A percentile compares a stretch with the other conserved stretches of the same genome.
phyloP scores from a whole-genome alignment of 2,888 invertebrate genomes.

The Apodemia zela region DNA sequence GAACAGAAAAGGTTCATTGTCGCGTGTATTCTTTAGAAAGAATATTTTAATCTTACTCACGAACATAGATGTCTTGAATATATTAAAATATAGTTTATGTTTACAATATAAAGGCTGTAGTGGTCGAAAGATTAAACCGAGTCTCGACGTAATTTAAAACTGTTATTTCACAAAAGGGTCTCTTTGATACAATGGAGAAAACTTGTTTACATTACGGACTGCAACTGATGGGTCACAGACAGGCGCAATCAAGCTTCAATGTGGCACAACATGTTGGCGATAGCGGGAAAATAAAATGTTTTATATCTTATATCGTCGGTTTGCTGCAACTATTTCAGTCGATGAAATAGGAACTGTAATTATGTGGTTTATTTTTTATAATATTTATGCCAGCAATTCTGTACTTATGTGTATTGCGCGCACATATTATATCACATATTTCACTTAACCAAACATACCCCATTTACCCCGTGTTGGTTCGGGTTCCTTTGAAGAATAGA shows the following conservation, averaged over 20 bases:
- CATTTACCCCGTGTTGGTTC: too few relatives aligned
- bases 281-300: neutral
- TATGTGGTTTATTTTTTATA: too few relatives aligned
- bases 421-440: too few relatives aligned
- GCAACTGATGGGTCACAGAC: constrained; percentile 13
- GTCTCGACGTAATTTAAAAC: constrained; percentile 4
- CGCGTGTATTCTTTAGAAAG: constrained; percentile 10
- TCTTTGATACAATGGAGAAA: constrained; percentile 11
- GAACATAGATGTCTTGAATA: constrained; percentile 12
- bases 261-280: neutral
- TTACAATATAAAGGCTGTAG: constrained; percentile 11
- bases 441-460: too few relatives aligned
- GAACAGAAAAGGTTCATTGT: constrained; percentile 14
- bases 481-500: too few relatives aligned
- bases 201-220: constrained; percentile 14
- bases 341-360: too few relatives aligned
- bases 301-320: too few relatives aligned
- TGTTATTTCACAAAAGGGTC: constrained; percentile 13
- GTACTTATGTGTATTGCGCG: too few relatives aligned
- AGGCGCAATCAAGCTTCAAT: constrained; percentile 10
- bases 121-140: constrained; percentile 8
- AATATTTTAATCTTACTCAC: constrained; percentile 9
- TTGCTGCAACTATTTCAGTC: too few relatives aligned
- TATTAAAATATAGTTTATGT: constrained; percentile 10
- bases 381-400: too few relatives aligned